Percentiles rank a stretch among this genome's conserved stretches.
phyloP scores from a whole-genome alignment of 2,113 vertebrate species.

The Dasyornis broadbenti region DNA sequence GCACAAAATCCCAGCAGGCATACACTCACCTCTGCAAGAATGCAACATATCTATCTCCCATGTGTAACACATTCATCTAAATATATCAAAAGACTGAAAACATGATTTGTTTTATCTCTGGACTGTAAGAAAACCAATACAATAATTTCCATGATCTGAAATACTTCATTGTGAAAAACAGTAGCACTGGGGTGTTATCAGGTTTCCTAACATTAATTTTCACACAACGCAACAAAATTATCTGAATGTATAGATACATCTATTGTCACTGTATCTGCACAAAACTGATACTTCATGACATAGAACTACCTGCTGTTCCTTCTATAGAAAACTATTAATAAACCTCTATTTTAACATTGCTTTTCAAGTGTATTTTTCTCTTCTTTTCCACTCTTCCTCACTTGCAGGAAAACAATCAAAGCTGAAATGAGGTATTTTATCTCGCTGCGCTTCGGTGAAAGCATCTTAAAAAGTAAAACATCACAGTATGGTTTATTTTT shows the following conservation, averaged over 20 bases:
- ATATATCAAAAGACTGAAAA: background rate
- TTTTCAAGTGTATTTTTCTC: background rate
- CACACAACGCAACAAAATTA: background rate
- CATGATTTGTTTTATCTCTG: background rate
- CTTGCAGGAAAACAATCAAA: background rate
- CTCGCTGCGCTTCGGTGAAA: background rate
- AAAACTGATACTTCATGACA: background rate
- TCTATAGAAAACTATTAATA: background rate
- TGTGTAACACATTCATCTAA: background rate
- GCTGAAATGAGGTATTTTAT: background rate
- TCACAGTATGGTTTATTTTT: background rate
- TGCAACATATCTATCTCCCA: background rate
- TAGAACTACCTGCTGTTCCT: background rate
- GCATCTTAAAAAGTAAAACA: background rate
- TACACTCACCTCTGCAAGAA: background rate
- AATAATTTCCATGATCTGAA: background rate
- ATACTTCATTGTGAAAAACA: background rate
- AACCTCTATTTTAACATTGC: background rate
- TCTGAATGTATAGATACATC: background rate
- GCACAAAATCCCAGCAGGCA: background rate
- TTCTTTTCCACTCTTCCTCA: background rate
- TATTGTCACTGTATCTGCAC: background rate
- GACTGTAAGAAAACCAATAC: background rate
- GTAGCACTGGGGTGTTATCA: background rate
- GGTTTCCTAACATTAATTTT: background rate